Evolutionary conservation across 92 coral and sea anemone genomes (phyloP), one percentile per base, ranked within the genome.

Genomic region (Plumapathes pennacea): DNA sequence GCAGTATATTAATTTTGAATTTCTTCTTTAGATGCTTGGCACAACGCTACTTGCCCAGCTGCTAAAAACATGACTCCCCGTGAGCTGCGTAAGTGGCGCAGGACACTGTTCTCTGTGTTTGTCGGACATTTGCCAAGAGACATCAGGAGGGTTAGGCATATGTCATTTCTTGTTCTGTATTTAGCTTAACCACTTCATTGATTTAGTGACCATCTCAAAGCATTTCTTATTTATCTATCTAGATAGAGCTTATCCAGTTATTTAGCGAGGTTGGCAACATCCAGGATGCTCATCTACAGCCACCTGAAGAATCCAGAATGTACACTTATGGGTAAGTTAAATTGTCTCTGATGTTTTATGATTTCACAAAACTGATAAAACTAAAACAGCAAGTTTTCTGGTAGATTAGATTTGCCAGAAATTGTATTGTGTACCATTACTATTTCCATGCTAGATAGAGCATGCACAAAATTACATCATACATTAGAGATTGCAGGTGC

Each of bases 111-210:
- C 31, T 88, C 98, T 14, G 78, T 92, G 37, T 92, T 76, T 55
- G 87, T 84, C n/a, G 98, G 98, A 14, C 74, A 83, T 51, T 62
- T 92, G 11, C 98, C 98, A 4, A 4, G 13, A 19, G 91, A 92
- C 38, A 71, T 88, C n/a, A 80, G 89, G 3, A 56, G 76, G 94
- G 98, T 92, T 58, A 50, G 48, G 17, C 3, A 6, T 20, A 11
- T 7, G n/a, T 30, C 23, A 5, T 20, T 11, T 22, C 10, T 9
- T 26, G 31, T 21, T 23, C 31, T 21, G 29, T 45, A 25, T 7
- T 34, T 8, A 34, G 40, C n/a, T 13, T 7, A 34, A 8, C n/a
- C 40, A 8, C 9, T 34, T 34, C n/a, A 9, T 24, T 52, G 25
- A 13, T 13, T 12, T 14, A 5, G 17, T 17, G 10, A 33, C 43